These are phyloP conservation scores for Oreamnos americanus DNA, from an alignment of 2,113 vertebrate genomes.

Conservation along the genomic window DNA sequence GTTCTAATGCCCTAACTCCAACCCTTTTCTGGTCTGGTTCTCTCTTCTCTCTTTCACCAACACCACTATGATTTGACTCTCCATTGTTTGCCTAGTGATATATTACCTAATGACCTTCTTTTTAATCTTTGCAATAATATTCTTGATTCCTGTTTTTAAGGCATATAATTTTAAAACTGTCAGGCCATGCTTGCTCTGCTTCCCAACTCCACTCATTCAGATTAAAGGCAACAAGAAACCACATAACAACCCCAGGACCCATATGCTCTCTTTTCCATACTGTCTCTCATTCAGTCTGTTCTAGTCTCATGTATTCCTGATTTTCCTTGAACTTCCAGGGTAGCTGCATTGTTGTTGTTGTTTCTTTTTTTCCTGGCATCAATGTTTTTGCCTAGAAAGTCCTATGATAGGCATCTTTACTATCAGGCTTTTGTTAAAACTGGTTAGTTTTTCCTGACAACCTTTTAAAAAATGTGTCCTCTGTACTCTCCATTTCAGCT, in stretches of 20 bases:
- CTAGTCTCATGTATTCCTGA: background rate
- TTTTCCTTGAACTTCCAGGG: background rate
- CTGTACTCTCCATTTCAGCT: accelerated
- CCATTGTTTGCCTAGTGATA: background rate
- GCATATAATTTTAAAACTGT: background rate
- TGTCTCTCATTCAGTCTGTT: background rate
- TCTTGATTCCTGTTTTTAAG: background rate
- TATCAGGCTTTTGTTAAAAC: background rate
- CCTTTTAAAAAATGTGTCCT: background rate
- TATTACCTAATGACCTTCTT: background rate
- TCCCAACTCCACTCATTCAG: background rate
- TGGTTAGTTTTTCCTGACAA: background rate
- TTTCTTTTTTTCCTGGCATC: background rate
- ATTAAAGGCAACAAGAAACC: background rate
- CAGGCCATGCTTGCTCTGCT: background rate
- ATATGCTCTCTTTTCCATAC: background rate
- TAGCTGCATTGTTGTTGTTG: background rate
- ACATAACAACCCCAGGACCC: background rate
- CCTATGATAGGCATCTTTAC: background rate
- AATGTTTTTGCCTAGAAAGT: background rate
- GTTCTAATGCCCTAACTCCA: background rate
- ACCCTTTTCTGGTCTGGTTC: background rate
- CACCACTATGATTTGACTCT: background rate
- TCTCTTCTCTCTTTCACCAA: background rate
- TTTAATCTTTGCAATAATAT: background rate